Percentiles rank a stretch among this genome's conserved stretches.
These are phyloP conservation scores for Melanotaenia maccullochi DNA, from an alignment of 2,797 vertebrate genomes.

Conservation along the genomic window DNA sequence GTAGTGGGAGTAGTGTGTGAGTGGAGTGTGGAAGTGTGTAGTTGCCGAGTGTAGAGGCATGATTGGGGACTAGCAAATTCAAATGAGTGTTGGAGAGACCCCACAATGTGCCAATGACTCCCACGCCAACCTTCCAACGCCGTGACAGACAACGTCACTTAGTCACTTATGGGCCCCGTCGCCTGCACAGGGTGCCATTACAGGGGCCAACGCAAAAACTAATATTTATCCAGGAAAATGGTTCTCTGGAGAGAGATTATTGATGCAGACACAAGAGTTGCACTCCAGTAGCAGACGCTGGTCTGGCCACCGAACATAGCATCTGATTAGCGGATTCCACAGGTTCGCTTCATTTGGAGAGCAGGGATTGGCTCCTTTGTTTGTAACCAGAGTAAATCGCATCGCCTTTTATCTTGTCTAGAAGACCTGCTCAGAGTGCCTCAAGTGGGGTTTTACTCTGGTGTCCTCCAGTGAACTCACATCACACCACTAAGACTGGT, in stretches of 20 bases:
- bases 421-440: not conserved
- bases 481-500: not conserved
- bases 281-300: constrained; percentile 60
- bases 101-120: constrained; percentile 81
- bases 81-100: constrained; percentile 81
- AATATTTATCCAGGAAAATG: constrained; percentile 83
- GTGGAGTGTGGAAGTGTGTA: constrained; percentile 78
- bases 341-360: constrained; percentile 32
- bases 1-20: constrained; percentile 82
- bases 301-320: constrained; percentile 32
- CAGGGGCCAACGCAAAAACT: constrained; percentile 77
- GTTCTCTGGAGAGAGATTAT: constrained; percentile 77
- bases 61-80: constrained; percentile 80
- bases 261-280: constrained; percentile 67
- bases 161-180: constrained; percentile 74
- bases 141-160: constrained; percentile 82
- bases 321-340: constrained; percentile 32
- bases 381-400: constrained; percentile 11
- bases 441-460: not conserved
- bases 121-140: constrained; percentile 78
- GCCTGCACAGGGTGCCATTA: constrained; percentile 76
- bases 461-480: not conserved
- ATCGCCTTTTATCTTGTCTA: not conserved
- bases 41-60: constrained; percentile 73
- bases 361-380: constrained; percentile 25